Percentiles rank a stretch among this genome's conserved stretches.
These are phyloP conservation scores for Aptenodytes forsteri DNA, from an alignment of 2,113 vertebrate species.

Conservation along the genomic window DNA sequence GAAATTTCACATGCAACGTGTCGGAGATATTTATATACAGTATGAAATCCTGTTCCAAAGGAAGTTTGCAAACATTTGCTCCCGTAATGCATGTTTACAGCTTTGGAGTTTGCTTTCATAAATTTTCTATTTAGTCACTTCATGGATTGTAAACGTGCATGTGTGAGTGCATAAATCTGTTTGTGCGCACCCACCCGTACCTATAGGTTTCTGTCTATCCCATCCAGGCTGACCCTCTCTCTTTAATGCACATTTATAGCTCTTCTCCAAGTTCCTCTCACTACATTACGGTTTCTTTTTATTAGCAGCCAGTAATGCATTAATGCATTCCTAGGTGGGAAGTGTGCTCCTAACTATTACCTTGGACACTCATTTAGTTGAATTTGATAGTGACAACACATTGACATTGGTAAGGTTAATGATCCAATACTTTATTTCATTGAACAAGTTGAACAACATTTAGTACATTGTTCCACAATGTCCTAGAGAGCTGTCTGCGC, in stretches of 20 bases:
- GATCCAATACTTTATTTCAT: constrained; percentile 74
- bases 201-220: not conserved
- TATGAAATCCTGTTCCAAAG: not conserved
- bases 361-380: constrained; percentile 73
- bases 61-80: not conserved
- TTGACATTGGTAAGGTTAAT: constrained; percentile 82
- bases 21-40: not conserved
- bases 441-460: constrained; percentile 76
- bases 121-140: not conserved
- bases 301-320: constrained; percentile 50
- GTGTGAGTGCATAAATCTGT: not conserved
- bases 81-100: not conserved
- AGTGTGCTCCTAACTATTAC: constrained; percentile 59
- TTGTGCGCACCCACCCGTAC: fast-evolving
- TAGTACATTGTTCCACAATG: constrained; percentile 73
- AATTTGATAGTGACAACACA: constrained; percentile 75
- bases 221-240: not conserved
- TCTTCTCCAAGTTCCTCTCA: not conserved
- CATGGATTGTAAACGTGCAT: fast-evolving
- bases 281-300: not conserved
- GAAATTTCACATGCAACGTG: not conserved
- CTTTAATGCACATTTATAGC: not conserved
- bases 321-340: constrained; percentile 31
- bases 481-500: constrained; percentile 66
- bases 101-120: not conserved